Base-by-base conservation (phyloP, 1,140 invertebrate species). In the Rhynchophorus ferrugineus region DNA sequence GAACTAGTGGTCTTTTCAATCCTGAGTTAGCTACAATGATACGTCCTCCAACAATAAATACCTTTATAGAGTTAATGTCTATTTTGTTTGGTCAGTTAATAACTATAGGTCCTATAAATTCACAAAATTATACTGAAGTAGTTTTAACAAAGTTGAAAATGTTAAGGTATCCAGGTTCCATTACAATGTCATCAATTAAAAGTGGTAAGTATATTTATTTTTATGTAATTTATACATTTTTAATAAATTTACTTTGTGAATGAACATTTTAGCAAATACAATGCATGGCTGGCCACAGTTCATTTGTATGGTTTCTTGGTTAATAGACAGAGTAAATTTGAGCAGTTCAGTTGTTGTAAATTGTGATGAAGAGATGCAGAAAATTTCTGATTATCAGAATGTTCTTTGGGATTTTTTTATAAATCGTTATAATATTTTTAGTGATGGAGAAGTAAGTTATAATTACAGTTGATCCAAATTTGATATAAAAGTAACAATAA, bases 71-170 rank as follows among this genome's bases (percentile, higher is more conserved):
- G 13, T 13, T 44, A 17, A 2, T 44, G 7, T 44, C 43, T 13
- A 24, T 17, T 16, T 44, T 44, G 14, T 33, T 44, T 2, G 11
- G 14, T 24, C 7, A 7, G 9, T 5, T 44, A 6, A 14, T 44
- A 17, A 44, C 29, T 33, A 44, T 29, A 13, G 11, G 11, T 29
- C 43, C 21, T 17, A 44, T 44, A 16, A 24, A 44, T n/a, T 17
- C 21, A 13, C 43, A 44, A 33, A 44, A 44, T 33, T 44, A 33
- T 33, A 29, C 43, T n/a, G 43, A 44, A 21, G 43, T 44, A 18
- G 14, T 13, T 16, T 17, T 44, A 2, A 24, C 11, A 9, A 44
- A 11, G 0, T 29, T 44, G 7, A 44, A 33, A 24, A 6, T 24
- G 14, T 14, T 44, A 6, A 22, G 16, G 17, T 44, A 44, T 33